A percentile compares a stretch with the other conserved stretches of the same genome.
Conservation (phyloP, 2,888 invertebrate genomes). For the Lottia gigantea region DNA sequence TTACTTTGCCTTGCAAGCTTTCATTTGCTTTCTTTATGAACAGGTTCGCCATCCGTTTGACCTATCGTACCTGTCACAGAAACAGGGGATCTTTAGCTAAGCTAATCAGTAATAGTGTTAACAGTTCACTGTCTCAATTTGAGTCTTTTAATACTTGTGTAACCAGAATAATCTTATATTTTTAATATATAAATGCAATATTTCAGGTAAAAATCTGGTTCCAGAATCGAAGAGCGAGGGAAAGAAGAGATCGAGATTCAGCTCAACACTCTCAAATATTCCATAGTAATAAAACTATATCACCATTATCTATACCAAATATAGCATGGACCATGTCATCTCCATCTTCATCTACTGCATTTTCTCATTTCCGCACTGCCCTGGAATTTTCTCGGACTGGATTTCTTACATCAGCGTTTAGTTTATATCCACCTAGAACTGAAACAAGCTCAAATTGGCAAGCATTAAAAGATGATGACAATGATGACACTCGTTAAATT, state of each 20-base stretch:
- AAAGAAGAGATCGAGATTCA: slow-evolving; percentile 60
- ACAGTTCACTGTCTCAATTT: no score
- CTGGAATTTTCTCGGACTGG: slow-evolving; percentile 23
- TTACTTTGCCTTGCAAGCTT: no score
- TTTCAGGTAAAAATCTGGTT: slow-evolving; percentile 68
- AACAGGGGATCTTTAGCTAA: no score
- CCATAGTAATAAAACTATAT: slow-evolving; percentile 28
- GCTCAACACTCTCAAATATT: slow-evolving; percentile 28
- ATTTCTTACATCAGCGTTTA: slow-evolving; percentile 28
- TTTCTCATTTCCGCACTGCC: slow-evolving; percentile 17
- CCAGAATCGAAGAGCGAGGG: slow-evolving; percentile 65
- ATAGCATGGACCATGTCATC: slow-evolving; percentile 30
- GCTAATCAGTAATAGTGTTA: no score
- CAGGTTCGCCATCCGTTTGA: no score
- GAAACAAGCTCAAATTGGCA: neutral
- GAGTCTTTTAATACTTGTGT: no score
- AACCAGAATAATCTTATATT: no score
- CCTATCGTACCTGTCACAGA: no score
- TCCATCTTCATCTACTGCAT: neutral
- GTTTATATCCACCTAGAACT: slow-evolving; percentile 18
- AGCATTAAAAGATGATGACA: neutral
- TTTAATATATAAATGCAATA: neutral
- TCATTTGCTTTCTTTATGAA: no score
- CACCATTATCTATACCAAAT: slow-evolving; percentile 34
- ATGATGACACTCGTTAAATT: neutral